Conservation (phyloP, 37 sponge, comb jelly and placozoan species). For the Chondrilla cf. caribensis region DNA sequence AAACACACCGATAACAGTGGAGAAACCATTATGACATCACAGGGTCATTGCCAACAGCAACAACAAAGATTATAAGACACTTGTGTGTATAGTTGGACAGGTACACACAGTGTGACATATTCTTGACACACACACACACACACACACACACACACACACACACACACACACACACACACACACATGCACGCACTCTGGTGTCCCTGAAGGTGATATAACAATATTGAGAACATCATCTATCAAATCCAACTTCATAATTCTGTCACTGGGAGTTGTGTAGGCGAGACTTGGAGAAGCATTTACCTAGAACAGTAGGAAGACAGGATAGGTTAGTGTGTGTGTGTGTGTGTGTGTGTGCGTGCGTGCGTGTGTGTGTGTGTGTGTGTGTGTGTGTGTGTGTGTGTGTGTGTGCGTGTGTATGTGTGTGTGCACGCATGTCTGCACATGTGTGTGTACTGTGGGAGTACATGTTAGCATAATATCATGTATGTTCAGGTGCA, state of each 20-base stretch:
- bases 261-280: conserved; percentile 87
- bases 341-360: conserved; percentile 10
- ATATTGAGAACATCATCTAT: conserved; percentile 89
- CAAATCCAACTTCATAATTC: conserved; percentile 86
- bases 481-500: too few species aligned
- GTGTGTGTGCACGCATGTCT: too few species aligned
- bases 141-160: not conserved
- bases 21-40: too few species aligned
- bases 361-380: conserved; percentile 7
- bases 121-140: not conserved
- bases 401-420: not conserved
- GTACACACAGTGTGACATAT: too few species aligned
- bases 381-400: conserved; percentile 15
- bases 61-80: too few species aligned
- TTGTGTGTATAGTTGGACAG: too few species aligned
- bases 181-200: conserved; percentile 58
- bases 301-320: conserved; percentile 52
- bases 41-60: too few species aligned
- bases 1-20: too few species aligned
- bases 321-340: conserved; percentile 7
- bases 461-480: too few species aligned
- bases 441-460: conserved; percentile 4
- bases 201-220: conserved; percentile 75
- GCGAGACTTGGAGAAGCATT: conserved; percentile 95
- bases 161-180: too few species aligned